Percentiles rank a stretch among this genome's conserved stretches.
phyloP scores from a whole-genome alignment of 2,888 invertebrate genomes.

The Smittia aterrima region DNA sequence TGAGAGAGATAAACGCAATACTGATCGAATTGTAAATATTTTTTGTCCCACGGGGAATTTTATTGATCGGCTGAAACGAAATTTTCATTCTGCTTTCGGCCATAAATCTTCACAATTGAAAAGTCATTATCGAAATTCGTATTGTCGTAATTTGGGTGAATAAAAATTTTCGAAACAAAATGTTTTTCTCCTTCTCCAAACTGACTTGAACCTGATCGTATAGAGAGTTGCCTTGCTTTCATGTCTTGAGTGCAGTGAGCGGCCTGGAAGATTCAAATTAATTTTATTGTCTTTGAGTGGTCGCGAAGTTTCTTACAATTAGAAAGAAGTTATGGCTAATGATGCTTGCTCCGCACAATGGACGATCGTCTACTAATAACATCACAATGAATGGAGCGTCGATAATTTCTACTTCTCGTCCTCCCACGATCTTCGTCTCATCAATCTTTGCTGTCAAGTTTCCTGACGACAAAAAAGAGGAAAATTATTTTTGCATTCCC shows the following conservation, averaged over 20 bases:
- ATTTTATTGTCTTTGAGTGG: too few relatives aligned
- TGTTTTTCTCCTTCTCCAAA: background rate
- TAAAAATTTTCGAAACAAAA: background rate
- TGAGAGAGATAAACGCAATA: too few relatives aligned
- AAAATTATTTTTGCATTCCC: too few relatives aligned
- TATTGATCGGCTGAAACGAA: too few relatives aligned
- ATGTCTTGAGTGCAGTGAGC: background rate
- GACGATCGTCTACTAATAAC: background rate
- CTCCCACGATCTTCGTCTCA: conserved; percentile 10
- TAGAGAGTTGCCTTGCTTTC: background rate
- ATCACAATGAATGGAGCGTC: background rate
- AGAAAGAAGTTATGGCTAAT: background rate
- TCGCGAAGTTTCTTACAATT: background rate
- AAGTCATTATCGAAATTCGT: background rate
- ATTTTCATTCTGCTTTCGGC: too few relatives aligned
- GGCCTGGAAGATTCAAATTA: too few relatives aligned
- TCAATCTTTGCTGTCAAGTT: too few relatives aligned
- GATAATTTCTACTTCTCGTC: background rate
- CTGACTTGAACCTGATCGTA: background rate
- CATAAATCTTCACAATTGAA: background rate
- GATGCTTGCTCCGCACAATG: conserved; percentile 18
- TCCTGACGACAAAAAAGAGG: too few relatives aligned
- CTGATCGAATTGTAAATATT: too few relatives aligned
- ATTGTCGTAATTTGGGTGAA: background rate
- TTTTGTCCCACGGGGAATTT: too few relatives aligned